Evolutionary conservation across 2,888 invertebrate genomes (phyloP).

Genomic region (Dexiosoma caninum): DNA sequence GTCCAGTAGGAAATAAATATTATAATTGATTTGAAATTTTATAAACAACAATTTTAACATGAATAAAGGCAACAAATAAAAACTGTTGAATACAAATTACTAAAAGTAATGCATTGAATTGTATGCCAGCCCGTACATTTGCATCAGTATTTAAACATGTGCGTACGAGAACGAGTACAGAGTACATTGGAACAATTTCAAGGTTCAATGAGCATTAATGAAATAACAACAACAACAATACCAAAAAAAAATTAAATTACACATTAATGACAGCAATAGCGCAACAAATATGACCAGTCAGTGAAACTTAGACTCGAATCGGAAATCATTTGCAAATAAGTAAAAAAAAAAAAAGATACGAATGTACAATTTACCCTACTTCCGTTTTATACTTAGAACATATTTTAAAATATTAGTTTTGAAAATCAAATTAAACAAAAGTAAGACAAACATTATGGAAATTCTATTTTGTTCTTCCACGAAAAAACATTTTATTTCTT

Average conservation of each 20-base stretch:
- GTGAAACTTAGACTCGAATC: conserved; percentile 40
- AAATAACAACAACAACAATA: not conserved
- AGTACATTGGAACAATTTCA: conserved; percentile 57
- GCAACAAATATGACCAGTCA: conserved; percentile 37
- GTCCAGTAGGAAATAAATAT: conserved; percentile 62
- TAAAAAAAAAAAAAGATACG: not conserved
- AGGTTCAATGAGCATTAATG: conserved; percentile 57
- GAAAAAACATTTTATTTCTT: not conserved
- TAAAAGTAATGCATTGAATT: conserved; percentile 17
- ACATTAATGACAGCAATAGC: conserved; percentile 14
- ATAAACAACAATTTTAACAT: conserved; percentile 21
- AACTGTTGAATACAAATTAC: conserved; percentile 50
- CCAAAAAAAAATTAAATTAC: not conserved
- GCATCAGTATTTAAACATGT: conserved; percentile 38
- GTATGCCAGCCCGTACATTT: not conserved
- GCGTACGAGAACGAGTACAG: conserved; percentile 24
- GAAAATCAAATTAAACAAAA: conserved; percentile 9
- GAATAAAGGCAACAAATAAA: conserved; percentile 16
- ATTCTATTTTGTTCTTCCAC: not conserved
- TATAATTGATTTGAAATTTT: conserved; percentile 58
- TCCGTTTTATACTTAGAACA: conserved; percentile 42
- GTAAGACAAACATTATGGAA: conserved; percentile 37
- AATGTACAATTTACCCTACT: conserved; percentile 53
- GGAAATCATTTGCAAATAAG: conserved; percentile 60
- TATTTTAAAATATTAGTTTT: conserved; percentile 14